A percentile compares a stretch with the other conserved stretches of the same genome.
phyloP scores from a whole-genome alignment of 30 jellyfish, hydroid and myxozoan species.

The Clytia hemisphaerica region DNA sequence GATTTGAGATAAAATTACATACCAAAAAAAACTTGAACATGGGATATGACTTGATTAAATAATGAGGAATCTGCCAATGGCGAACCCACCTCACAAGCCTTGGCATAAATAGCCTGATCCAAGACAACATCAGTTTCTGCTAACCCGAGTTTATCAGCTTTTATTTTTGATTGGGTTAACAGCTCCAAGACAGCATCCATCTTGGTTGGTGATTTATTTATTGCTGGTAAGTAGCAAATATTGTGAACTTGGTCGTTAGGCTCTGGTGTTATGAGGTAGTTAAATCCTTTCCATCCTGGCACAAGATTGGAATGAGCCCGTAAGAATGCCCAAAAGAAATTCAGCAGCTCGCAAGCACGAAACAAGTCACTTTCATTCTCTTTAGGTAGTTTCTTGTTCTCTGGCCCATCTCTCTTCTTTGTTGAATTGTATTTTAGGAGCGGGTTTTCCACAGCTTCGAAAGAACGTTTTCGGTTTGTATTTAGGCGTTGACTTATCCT shows the following conservation, averaged over 20 bases:
- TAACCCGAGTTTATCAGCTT: constrained; percentile 37
- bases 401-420: no score
- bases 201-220: constrained; percentile 36
- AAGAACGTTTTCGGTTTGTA: not conserved
- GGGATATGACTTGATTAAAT: no score
- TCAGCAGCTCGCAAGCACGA: no score
- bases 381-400: no score
- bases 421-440: not conserved
- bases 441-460: not conserved
- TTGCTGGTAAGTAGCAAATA: constrained; percentile 32
- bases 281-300: constrained; percentile 43
- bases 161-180: constrained; percentile 6
- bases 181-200: constrained; percentile 25
- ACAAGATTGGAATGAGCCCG: no score
- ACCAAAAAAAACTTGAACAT: no score
- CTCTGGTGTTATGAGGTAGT: constrained; percentile 16
- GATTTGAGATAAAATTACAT: no score
- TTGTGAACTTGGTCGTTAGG: not conserved
- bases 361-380: no score
- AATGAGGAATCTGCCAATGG: no score
- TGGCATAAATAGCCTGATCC: constrained; percentile 35
- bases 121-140: constrained; percentile 28
- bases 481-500: no score
- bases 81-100: no score
- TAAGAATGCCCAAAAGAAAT: no score